Evolutionary conservation across 2,888 invertebrate genomes (phyloP), one percentile per base, ranked within the genome.

Genomic region (Sinelater perroti): DNA sequence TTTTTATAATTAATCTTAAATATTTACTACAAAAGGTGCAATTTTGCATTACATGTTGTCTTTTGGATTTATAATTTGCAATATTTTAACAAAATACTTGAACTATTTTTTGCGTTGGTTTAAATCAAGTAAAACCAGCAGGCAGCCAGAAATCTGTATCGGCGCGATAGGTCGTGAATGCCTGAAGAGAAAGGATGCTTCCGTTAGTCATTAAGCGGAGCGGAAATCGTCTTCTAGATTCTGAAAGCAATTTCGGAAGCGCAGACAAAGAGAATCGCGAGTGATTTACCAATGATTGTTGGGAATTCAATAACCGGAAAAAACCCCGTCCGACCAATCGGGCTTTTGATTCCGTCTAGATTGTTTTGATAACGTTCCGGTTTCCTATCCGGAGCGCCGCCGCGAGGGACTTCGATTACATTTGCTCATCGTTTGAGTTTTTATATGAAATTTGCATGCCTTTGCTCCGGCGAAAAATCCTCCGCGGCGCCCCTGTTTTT

Each of bases 311-410:
- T 73, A 74, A 73, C 71, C 73, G 72, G 72, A 73, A 57, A 57
- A 57, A 72, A 72, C 64, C 65, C 67, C 67, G 66, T 64, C 67
- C 70, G 69, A 64, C 73, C 72, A 73, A 73, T 73, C 71, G 71
- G 63, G 62, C 67, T 62, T 71, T 73, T 73, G 75, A 75, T 75
- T 75, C 73, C 60, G 67, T 65, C 71, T 73, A 72, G 73, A 73
- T 73, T 74, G 74, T 73, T 74, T 73, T 72, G 70, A 71, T 74
- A 71, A 70, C 70, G 69, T 72, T 72, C 64, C 69, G 61, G 70
- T 69, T 72, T 72, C 66, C 67, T 67, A 67, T 68, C 65, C 67
- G 45, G 63, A 66, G 61, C 66, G 45, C 45, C 64, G 54, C 65
- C 71, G 63, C 70, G 42, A 54, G 70, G 67, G 70, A 67, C 61